A percentile compares a stretch with the other conserved stretches of the same genome.
phyloP scores from a whole-genome alignment of 2,797 vertebrate species.

The Otus scops region DNA sequence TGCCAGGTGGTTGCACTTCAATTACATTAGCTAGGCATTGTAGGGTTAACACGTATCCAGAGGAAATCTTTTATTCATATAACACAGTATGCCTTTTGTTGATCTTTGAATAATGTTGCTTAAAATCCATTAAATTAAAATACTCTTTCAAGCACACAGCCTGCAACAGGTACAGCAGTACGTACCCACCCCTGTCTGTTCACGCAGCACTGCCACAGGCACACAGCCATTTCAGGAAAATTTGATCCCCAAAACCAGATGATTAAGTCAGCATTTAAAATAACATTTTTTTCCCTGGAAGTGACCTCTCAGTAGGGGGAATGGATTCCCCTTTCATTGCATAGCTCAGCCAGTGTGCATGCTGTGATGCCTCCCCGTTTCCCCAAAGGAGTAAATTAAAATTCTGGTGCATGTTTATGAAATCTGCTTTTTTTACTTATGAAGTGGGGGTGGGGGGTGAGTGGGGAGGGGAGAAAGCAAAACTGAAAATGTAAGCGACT shows the following conservation, averaged over 20 bases:
- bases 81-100: constrained; percentile 80
- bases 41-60: constrained; percentile 89
- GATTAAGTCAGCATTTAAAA: neutral
- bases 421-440: neutral
- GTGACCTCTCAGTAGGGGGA: neutral
- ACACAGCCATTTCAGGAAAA: neutral
- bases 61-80: constrained; percentile 81
- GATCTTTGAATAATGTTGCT: constrained; percentile 82
- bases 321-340: neutral
- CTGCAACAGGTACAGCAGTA: constrained; percentile 50
- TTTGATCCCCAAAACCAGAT: neutral
- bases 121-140: constrained; percentile 85
- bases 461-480: neutral
- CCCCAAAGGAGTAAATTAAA: neutral
- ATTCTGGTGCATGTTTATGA: neutral
- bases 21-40: constrained; percentile 89
- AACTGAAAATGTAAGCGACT: neutral
- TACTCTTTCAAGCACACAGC: constrained; percentile 39
- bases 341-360: neutral
- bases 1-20: constrained; percentile 94
- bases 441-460: neutral
- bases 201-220: constrained; percentile 11
- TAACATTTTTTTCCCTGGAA: neutral
- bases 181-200: neutral
- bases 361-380: neutral